These are phyloP conservation scores for Phymanthus crucifer DNA, from an alignment of 92 coral and sea anemone species.

Conservation along the genomic window DNA sequence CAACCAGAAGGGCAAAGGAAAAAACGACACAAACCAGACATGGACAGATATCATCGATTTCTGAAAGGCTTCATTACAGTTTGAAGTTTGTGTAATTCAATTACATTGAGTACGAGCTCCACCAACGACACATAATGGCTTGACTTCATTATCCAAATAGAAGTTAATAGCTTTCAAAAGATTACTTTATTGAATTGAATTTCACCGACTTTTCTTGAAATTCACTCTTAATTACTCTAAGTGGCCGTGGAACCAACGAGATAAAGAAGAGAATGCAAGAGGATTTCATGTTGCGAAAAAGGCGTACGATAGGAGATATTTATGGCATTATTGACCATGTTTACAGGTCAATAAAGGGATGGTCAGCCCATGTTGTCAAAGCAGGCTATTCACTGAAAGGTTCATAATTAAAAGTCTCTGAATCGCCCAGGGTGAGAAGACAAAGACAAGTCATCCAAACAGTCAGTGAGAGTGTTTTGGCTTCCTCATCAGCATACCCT, in stretches of 20 bases:
- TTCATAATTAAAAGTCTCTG: slow-evolving; percentile 13
- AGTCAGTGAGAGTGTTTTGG: slow-evolving; percentile 46
- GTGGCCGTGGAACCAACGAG: slow-evolving; percentile 10
- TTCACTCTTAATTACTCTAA: slow-evolving; percentile 16
- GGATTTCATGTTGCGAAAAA: slow-evolving; percentile 18
- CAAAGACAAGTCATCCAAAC: slow-evolving; percentile 52
- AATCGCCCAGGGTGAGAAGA: slow-evolving; percentile 11
- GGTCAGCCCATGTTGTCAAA: slow-evolving; percentile 19
- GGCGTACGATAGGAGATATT: slow-evolving; percentile 7
- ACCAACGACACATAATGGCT: slow-evolving; percentile 11
- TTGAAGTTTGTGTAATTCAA: slow-evolving; percentile 30
- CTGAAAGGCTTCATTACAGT: slow-evolving; percentile 27
- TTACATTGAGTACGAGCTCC: slow-evolving; percentile 7
- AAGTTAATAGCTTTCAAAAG: slow-evolving; percentile 16
- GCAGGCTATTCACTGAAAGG: neutral
- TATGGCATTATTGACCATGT: slow-evolving; percentile 5
- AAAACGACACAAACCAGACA: slow-evolving; percentile 12
- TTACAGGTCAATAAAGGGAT: neutral
- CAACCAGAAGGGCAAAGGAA: neutral
- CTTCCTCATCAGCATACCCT: slow-evolving; percentile 22
- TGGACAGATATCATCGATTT: slow-evolving; percentile 18
- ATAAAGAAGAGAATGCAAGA: neutral
- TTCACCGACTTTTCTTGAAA: slow-evolving; percentile 16
- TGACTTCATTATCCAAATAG: slow-evolving; percentile 22
- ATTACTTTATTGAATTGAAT: slow-evolving; percentile 36